Percentiles rank a stretch among this genome's conserved stretches.
These are phyloP conservation scores for Sigmodon hispidus DNA, from an alignment of 2,113 vertebrate species.

Conservation along the genomic window DNA sequence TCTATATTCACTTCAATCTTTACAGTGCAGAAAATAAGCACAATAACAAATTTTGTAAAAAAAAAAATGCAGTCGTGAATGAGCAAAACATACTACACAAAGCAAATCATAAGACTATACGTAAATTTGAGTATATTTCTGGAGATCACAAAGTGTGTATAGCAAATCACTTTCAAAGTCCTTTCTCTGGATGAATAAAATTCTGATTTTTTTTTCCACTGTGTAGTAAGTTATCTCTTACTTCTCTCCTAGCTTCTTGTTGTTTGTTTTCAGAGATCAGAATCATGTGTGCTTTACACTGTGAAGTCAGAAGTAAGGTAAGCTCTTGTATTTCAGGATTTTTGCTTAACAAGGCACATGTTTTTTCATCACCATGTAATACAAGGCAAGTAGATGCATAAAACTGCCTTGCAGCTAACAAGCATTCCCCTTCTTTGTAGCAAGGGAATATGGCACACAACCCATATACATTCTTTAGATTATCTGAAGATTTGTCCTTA, in stretches of 20 bases:
- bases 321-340: neutral
- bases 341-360: neutral
- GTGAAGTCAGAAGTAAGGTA: neutral
- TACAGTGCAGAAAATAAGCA: neutral
- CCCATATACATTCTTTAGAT: neutral
- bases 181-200: neutral
- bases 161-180: slow-evolving; percentile 11
- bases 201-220: neutral
- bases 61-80: neutral
- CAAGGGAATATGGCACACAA: neutral
- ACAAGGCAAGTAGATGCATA: neutral
- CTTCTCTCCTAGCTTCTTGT: neutral
- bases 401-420: neutral
- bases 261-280: neutral
- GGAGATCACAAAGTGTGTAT: neutral
- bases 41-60: neutral
- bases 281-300: neutral
- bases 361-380: neutral
- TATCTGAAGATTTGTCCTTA: neutral
- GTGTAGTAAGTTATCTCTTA: neutral
- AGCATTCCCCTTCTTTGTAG: neutral
- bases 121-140: neutral
- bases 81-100: neutral
- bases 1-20: neutral
- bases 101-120: neutral